These are phyloP conservation scores for Vidua chalybeata DNA, from an alignment of 2,113 vertebrate genomes.

Conservation along the genomic window DNA sequence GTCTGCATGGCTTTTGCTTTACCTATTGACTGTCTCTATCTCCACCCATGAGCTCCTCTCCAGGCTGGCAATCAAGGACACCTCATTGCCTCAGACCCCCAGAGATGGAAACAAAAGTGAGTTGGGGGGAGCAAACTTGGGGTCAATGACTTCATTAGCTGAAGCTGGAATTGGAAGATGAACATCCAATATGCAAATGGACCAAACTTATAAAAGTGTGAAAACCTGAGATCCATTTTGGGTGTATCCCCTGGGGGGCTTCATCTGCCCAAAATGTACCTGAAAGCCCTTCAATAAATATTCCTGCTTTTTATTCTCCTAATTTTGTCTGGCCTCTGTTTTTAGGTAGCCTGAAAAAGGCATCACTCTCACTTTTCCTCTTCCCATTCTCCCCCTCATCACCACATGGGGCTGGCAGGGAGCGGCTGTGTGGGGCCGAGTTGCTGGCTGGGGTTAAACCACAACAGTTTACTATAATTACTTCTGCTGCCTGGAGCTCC, in stretches of 20 bases:
- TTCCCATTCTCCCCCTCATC: not conserved
- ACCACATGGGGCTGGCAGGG: not conserved
- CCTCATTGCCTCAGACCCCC: not conserved
- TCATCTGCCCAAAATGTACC: rapidly evolving
- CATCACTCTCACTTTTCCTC: not conserved
- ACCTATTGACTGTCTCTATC: not conserved
- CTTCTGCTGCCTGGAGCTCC: conserved; percentile 9
- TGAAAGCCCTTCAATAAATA: not conserved
- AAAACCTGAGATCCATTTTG: not conserved
- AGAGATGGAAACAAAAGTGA: not conserved
- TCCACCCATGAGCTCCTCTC: not conserved
- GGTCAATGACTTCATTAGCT: not conserved
- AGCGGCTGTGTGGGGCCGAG: not conserved
- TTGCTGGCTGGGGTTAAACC: not conserved
- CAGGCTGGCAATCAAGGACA: not conserved
- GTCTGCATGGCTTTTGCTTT: not conserved
- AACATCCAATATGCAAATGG: not conserved
- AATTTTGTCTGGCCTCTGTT: not conserved
- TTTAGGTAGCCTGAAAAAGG: not conserved
- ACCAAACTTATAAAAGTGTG: not conserved
- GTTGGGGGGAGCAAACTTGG: not conserved
- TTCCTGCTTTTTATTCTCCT: not conserved
- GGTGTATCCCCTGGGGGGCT: not conserved
- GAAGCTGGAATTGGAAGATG: not conserved
- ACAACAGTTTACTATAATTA: conserved; percentile 30